These are phyloP conservation scores for Chrysomallon squamiferum DNA, from an alignment of 1,140 invertebrate species.

Conservation along the genomic window DNA sequence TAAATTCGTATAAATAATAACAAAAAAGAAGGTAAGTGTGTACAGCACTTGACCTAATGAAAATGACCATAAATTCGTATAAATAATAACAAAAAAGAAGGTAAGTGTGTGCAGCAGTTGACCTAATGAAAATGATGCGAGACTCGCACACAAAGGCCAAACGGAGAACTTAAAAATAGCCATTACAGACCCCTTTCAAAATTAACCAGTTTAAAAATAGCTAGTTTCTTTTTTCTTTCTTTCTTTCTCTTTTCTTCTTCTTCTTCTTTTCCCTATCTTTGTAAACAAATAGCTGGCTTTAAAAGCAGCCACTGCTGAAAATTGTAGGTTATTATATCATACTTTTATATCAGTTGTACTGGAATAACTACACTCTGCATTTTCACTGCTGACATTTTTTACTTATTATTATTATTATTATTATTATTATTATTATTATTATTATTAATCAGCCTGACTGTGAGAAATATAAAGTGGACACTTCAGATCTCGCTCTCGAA, in stretches of 20 bases:
- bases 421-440: neutral
- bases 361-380: no score
- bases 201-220: neutral
- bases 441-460: conserved; percentile 2
- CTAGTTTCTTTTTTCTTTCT: neutral
- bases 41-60: neutral
- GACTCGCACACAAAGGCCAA: neutral
- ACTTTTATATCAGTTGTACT: no score
- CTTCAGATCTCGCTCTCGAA: conserved; percentile 12
- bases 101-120: neutral
- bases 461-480: conserved; percentile 12
- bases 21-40: neutral
- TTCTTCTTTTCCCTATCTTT: neutral
- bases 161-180: neutral
- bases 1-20: neutral
- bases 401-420: no score
- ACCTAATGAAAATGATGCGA: neutral
- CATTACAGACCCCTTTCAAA: neutral
- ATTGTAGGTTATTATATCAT: no score
- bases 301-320: no score
- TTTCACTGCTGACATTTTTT: no score
- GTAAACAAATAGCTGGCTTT: no score
- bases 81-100: neutral
- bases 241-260: neutral
- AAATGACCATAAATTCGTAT: neutral